Evolutionary conservation across 2,113 vertebrate species (phyloP).

Genomic region (Siniperca knerii): DNA sequence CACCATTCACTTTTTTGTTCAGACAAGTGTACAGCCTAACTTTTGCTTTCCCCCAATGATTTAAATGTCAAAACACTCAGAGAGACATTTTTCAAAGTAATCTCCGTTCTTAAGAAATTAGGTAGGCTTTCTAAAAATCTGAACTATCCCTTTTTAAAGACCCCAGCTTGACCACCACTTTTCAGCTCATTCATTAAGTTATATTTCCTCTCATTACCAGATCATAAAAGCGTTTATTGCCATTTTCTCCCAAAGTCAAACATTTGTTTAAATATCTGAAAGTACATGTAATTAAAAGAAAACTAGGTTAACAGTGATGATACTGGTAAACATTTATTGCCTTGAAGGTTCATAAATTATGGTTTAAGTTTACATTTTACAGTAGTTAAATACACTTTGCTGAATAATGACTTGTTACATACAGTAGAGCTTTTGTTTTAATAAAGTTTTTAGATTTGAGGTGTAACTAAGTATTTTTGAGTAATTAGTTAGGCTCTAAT

Average conservation of each 20-base stretch:
- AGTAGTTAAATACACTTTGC: background rate
- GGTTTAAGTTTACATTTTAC: background rate
- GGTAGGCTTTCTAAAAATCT: slow-evolving; percentile 13
- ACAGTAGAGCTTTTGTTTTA: background rate
- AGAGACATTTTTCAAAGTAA: background rate
- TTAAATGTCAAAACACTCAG: background rate
- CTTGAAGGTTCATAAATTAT: slow-evolving; percentile 7
- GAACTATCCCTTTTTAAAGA: slow-evolving; percentile 20
- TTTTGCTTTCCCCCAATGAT: background rate
- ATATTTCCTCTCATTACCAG: slow-evolving; percentile 51
- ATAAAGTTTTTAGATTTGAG: background rate
- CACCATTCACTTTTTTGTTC: slow-evolving; percentile 13
- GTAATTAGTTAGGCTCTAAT: background rate
- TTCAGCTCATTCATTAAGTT: slow-evolving; percentile 59
- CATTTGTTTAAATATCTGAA: slow-evolving; percentile 33
- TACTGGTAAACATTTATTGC: slow-evolving; percentile 46
- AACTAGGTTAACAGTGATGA: slow-evolving; percentile 25
- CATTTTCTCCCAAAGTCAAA: slow-evolving; percentile 29
- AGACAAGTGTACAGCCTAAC: background rate
- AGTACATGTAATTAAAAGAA: slow-evolving; percentile 23
- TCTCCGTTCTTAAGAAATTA: background rate
- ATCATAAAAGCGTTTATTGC: slow-evolving; percentile 63
- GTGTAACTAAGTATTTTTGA: background rate
- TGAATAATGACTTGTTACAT: background rate
- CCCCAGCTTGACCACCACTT: slow-evolving; percentile 22